phyloP scores from a whole-genome alignment of 2,113 vertebrate species.

The Dascyllus trimaculatus region DNA sequence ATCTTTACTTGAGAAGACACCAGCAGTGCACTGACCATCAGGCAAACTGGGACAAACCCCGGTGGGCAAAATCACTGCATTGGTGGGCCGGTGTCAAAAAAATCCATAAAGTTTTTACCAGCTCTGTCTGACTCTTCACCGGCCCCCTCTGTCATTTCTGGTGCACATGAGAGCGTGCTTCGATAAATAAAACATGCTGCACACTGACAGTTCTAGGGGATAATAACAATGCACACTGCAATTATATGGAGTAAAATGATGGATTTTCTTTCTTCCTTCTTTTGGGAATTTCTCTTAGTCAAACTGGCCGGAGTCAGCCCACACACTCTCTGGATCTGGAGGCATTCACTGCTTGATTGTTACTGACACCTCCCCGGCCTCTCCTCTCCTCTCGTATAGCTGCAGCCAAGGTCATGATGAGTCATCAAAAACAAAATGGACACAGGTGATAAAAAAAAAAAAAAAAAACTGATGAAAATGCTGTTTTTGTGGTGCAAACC shows the following conservation, averaged over 20 bases:
- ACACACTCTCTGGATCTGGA: conserved; percentile 19
- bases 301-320: conserved; percentile 28
- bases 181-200: background rate
- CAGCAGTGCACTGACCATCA: no score
- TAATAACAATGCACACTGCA: background rate
- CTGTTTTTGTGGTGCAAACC: conserved; percentile 7
- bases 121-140: no score
- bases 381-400: conserved; percentile 35
- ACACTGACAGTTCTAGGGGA: background rate
- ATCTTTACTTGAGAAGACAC: background rate
- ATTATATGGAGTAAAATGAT: background rate
- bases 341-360: conserved; percentile 55
- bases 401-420: conserved; percentile 67
- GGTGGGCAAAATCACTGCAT: background rate
- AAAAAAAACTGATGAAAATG: conserved; percentile 29
- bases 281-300: conserved; percentile 12
- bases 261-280: conserved; percentile 11
- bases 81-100: no score
- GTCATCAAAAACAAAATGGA: conserved; percentile 51
- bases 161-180: background rate
- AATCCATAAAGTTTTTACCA: no score
- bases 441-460: conserved; percentile 24
- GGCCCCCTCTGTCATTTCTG: background rate
- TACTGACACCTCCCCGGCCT: conserved; percentile 48
- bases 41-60: no score